Evolutionary conservation across 2,888 invertebrate genomes (phyloP).

Genomic region (Oscheius sp.): DNA sequence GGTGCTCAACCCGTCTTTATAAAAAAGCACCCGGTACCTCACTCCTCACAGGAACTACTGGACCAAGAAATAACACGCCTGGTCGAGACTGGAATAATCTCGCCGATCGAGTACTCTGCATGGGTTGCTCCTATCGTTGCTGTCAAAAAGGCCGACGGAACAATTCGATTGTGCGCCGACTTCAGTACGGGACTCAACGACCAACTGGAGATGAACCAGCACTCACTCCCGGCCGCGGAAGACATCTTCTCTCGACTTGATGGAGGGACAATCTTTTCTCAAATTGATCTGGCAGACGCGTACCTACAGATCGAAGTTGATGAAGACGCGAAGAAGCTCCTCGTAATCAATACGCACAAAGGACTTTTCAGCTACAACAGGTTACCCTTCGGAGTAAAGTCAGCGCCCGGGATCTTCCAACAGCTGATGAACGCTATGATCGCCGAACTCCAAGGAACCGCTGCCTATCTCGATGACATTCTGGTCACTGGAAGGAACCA

Average conservation of each 20-base stretch:
- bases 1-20: slow-evolving; percentile 27
- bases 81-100: slow-evolving; percentile 29
- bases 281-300: slow-evolving; percentile 53
- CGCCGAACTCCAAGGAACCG: slow-evolving; percentile 32
- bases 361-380: slow-evolving; percentile 50
- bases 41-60: slow-evolving; percentile 14
- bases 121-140: slow-evolving; percentile 45
- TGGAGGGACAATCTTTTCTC: slow-evolving; percentile 41
- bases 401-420: slow-evolving; percentile 57
- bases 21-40: slow-evolving; percentile 33
- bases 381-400: slow-evolving; percentile 53
- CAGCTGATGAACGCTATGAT: slow-evolving; percentile 45
- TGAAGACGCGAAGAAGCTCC: slow-evolving; percentile 34
- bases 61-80: slow-evolving; percentile 39
- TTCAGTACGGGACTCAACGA: slow-evolving; percentile 54
- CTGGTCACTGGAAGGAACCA: slow-evolving; percentile 30
- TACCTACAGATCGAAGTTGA: slow-evolving; percentile 50
- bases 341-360: slow-evolving; percentile 47
- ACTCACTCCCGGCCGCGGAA: slow-evolving; percentile 54
- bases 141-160: slow-evolving; percentile 49
- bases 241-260: slow-evolving; percentile 42
- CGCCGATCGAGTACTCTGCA: slow-evolving; percentile 36
- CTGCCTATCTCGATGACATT: slow-evolving; percentile 43
- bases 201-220: slow-evolving; percentile 38
- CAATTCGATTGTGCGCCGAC: slow-evolving; percentile 51